phyloP scores from a whole-genome alignment of 2,797 vertebrate species.

The Lagorchestes hirsutus region DNA sequence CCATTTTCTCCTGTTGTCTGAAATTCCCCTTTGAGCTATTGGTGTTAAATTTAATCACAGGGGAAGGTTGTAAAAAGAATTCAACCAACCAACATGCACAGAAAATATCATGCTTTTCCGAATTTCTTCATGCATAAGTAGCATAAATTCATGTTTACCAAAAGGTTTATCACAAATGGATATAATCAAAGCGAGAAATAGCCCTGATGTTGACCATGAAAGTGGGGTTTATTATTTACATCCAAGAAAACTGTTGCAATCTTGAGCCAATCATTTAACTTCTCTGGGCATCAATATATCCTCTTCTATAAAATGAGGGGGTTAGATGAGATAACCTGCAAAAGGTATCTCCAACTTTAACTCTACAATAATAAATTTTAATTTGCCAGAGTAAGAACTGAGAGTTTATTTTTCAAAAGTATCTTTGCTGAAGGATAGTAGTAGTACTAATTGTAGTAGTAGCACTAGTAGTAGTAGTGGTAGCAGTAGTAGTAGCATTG shows the following conservation, averaged over 20 bases:
- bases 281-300: not conserved
- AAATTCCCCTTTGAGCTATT: constrained; percentile 56
- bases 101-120: constrained; percentile 3
- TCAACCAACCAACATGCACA: constrained; percentile 41
- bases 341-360: not conserved
- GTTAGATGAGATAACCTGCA: not conserved
- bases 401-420: not conserved
- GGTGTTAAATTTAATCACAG: constrained; percentile 56
- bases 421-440: not conserved
- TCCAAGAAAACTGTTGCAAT: not conserved
- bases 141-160: constrained; percentile 7
- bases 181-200: not conserved
- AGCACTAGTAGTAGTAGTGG: no score
- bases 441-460: not conserved
- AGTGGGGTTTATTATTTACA: not conserved
- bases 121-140: constrained; percentile 34
- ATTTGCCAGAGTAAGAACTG: not conserved
- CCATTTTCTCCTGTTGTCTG: constrained; percentile 57
- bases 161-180: not conserved
- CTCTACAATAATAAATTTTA: not conserved
- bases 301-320: not conserved
- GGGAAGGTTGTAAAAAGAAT: constrained; percentile 50
- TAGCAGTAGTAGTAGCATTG: no score
- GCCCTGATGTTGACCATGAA: not conserved
- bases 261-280: not conserved